Evolutionary conservation across 2,113 vertebrate species (phyloP).

Genomic region (Struthidea cinerea): DNA sequence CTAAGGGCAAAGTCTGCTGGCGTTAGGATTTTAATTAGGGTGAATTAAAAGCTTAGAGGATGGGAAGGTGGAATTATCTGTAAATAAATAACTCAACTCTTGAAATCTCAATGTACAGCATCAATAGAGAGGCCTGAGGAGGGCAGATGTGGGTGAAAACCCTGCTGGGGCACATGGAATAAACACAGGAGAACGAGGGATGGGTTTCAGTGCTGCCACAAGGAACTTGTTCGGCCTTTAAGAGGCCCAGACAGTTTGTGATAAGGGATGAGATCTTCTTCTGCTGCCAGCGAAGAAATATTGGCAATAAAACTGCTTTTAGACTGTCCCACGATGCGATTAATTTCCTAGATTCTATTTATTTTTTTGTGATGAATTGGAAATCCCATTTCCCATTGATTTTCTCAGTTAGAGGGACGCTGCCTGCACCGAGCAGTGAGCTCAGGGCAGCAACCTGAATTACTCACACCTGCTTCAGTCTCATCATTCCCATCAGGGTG

Average conservation of each 20-base stretch:
- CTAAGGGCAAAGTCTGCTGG: not conserved
- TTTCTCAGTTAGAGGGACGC: not conserved
- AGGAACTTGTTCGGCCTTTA: not conserved
- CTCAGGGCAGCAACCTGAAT: not conserved
- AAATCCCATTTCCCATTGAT: not conserved
- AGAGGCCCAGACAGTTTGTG: not conserved
- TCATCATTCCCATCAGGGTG: fast-evolving
- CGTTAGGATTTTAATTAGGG: not conserved
- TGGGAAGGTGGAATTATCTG: not conserved
- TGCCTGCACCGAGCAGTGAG: not conserved
- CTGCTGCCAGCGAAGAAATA: not conserved
- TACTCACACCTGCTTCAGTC: not conserved
- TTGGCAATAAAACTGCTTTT: not conserved
- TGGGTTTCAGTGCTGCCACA: not conserved
- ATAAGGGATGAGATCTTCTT: not conserved
- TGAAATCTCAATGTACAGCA: not conserved
- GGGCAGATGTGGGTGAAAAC: not conserved
- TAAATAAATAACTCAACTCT: not conserved
- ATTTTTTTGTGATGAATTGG: not conserved
- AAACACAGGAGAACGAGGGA: not conserved
- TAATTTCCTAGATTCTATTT: not conserved
- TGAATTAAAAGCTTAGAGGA: not conserved
- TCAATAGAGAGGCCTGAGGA: not conserved
- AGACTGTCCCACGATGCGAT: not conserved
- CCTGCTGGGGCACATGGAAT: fast-evolving